Evolutionary conservation across 2,888 invertebrate species (phyloP), one percentile per base, ranked within the genome.

Genomic region (Frankliniella fusca): DNA sequence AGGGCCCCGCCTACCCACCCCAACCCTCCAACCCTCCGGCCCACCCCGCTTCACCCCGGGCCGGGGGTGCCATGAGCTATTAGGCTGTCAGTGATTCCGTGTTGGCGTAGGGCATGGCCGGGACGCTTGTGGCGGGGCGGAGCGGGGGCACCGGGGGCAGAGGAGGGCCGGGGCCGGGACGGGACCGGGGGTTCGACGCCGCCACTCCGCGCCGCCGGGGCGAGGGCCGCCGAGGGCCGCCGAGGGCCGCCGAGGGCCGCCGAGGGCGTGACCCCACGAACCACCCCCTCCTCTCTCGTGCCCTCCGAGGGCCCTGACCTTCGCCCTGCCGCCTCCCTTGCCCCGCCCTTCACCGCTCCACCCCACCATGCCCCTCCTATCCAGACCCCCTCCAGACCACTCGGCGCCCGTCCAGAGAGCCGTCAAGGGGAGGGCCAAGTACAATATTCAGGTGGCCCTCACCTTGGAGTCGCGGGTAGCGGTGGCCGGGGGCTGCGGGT

Each of bases 401-500:
- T 18, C 61, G 61, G 20, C 18, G 18, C 61, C 61, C 61, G 61
- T 61, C 15, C 15, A 18, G 15, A 54, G 54, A 18, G 18, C 23
- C 70, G 23, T 27, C 23, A n/a, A 76, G 70, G 20, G 54, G 54
- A 20, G 54, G 15, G 20, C 5, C 70, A 15, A 23, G n/a, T 76
- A 27, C 70, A 76, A 76, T 76, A 76, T 76, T 76, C 27, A 76
- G 54, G 18, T 54, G 54, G 70, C 70, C 70, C 70, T 27, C 70
- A 76, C 70, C 70, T 76, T 27, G 70, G 11, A 76, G 23, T 76
- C 54, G 54, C 54, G 54, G 5, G 38, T 38, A n/a, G n/a, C n/a
- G n/a, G n/a, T n/a, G n/a, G n/a, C n/a, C n/a, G n/a, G n/a, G n/a
- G n/a, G n/a, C n/a, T n/a, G 38, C 38, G 38, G 5, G 38, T 38